phyloP scores from a whole-genome alignment of 2,888 invertebrate species.

The Pammene fasciana region DNA sequence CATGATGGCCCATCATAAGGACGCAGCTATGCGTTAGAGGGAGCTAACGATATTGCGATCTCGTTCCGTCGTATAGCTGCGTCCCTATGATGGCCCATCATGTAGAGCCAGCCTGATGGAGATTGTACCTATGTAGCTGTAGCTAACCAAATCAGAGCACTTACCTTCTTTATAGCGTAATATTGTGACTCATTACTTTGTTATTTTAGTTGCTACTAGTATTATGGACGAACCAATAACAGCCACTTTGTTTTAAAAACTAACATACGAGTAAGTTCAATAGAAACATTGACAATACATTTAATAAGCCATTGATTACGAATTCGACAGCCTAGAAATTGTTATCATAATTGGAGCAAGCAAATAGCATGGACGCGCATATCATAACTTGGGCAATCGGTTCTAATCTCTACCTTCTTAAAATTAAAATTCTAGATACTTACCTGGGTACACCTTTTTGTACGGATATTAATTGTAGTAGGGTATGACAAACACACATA shows the following conservation, averaged over 20 bases:
- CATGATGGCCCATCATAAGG: too few species aligned
- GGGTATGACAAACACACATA: background rate
- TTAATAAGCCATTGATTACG: background rate
- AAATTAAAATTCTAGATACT: constrained; percentile 44
- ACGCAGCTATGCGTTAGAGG: too few species aligned
- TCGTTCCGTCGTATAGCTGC: too few species aligned
- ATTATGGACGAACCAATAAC: constrained; percentile 3
- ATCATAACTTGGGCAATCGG: constrained; percentile 59
- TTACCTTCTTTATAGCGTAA: background rate
- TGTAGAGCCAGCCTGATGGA: too few species aligned
- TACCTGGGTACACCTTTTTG: background rate
- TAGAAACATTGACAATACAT: constrained; percentile 6
- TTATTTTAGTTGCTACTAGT: constrained; percentile 10
- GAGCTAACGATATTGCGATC: too few species aligned
- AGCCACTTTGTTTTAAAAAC: background rate
- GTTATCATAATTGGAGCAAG: constrained; percentile 61
- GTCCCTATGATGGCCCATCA: too few species aligned
- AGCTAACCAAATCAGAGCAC: background rate
- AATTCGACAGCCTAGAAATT: constrained; percentile 4
- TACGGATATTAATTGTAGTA: background rate
- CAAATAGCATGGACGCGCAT: constrained; percentile 47
- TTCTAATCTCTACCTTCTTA: constrained; percentile 54
- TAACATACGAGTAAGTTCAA: background rate
- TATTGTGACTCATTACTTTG: constrained; percentile 6
- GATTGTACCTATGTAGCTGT: too few species aligned